Base-by-base conservation (phyloP, 2,888 invertebrate genomes). In the Rhingia rostrata region DNA sequence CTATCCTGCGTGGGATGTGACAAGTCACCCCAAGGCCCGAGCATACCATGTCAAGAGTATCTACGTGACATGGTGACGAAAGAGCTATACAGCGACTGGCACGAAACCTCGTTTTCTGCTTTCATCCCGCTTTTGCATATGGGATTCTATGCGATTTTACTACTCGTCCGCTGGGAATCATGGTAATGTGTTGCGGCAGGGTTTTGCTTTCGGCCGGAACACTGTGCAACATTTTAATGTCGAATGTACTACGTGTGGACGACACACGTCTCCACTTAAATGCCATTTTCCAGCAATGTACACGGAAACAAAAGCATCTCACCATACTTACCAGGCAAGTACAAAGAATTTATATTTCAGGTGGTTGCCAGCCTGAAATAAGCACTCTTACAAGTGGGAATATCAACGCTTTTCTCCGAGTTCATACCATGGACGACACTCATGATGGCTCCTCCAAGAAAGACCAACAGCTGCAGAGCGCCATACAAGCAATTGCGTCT, bases 61-160 rank as follows among this genome's bases (percentile, higher is more conserved):
- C 67, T 83, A 83, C 83, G 83, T 83, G 83, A 83, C 83, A 83
- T 83, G 83, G 78, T 83, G 83, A 83, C 67, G 83, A 83, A 78
- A 83, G 72, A 78, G 72, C 72, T 56, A 73, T 61, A 22, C 58
- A 67, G 67, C 22, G 22, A 73, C 53, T 78, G 78, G 73, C 78
- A 83, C 78, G 49, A 78, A 83, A 78, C 66, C 63, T 66, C 45
- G 49, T 53, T 60, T 69, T 37, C 37, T 69, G 41, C 67, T 49
- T 67, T 72, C 78, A 56, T 78, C 53, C 61, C 67, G 77, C 72
- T 73, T 78, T 56, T 78, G 66, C 67, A 78, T 67, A 78, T 73
- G 67, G 66, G 66, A 67, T 66, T 78, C 69, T 70, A 72, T 72
- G 56, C 78, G 63, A 66, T 72, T 78, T 61, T 73, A 79, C 78